phyloP scores from a whole-genome alignment of 2,797 vertebrate genomes.

The Lophura swinhoii region DNA sequence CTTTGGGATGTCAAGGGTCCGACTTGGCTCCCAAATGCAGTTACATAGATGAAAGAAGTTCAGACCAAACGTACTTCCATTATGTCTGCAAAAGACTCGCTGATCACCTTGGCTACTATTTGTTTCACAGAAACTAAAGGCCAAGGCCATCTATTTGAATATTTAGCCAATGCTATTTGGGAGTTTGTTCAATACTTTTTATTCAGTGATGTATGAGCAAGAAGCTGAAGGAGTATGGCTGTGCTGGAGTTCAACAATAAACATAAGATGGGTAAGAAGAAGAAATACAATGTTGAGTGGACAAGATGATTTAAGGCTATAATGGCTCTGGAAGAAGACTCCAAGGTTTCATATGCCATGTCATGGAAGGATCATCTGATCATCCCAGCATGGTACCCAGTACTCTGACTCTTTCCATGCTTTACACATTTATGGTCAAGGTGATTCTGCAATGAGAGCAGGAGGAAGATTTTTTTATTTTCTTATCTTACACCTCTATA shows the following conservation, averaged over 20 bases:
- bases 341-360: neutral
- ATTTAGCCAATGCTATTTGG: neutral
- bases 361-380: neutral
- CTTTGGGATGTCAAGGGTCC: neutral
- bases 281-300: neutral
- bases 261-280: neutral
- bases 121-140: neutral
- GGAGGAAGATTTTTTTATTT: neutral
- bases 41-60: neutral
- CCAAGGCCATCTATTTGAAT: neutral
- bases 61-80: neutral
- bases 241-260: neutral
- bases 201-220: neutral
- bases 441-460: neutral
- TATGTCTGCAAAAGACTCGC: neutral
- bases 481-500: neutral
- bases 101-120: neutral
- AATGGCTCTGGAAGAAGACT: neutral
- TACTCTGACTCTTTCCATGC: neutral
- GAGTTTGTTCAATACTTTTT: neutral
- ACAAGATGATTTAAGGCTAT: neutral
- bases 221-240: neutral
- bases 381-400: fast-evolving
- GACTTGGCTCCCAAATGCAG: neutral
- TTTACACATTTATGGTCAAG: neutral